phyloP scores from a whole-genome alignment of 2,797 vertebrate genomes.

The Apogon talboti region DNA sequence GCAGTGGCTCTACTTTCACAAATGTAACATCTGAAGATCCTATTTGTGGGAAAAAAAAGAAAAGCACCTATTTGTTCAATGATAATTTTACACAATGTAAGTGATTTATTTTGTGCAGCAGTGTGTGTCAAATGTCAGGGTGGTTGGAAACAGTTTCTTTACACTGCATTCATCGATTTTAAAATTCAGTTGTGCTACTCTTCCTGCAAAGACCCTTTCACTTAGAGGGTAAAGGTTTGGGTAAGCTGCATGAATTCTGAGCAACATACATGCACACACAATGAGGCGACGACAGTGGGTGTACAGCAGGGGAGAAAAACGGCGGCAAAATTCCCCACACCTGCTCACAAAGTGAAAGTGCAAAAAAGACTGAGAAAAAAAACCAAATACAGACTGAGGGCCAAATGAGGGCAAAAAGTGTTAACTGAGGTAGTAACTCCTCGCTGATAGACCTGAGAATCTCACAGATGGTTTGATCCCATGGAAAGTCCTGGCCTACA shows the following conservation, averaged over 20 bases:
- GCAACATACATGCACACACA: neutral
- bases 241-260: neutral
- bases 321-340: constrained; percentile 66
- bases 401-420: neutral
- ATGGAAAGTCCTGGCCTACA: constrained; percentile 29
- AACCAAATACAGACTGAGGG: constrained; percentile 4
- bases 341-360: constrained; percentile 50
- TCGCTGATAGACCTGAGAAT: constrained; percentile 21
- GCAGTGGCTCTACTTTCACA: neutral
- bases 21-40: neutral
- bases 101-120: neutral
- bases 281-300: constrained; percentile 27
- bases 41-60: neutral
- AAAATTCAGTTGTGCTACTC: neutral
- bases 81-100: constrained; percentile 11
- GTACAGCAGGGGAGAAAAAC: constrained; percentile 5
- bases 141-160: neutral
- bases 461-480: constrained; percentile 26
- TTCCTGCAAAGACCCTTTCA: neutral
- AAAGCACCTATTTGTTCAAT: neutral
- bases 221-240: constrained; percentile 1
- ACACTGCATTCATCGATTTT: neutral
- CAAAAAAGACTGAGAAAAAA: constrained; percentile 27
- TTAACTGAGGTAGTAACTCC: constrained; percentile 23
- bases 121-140: constrained; percentile 17